Base-by-base conservation (phyloP, 2,888 invertebrate species). In the Lagria hirta region DNA sequence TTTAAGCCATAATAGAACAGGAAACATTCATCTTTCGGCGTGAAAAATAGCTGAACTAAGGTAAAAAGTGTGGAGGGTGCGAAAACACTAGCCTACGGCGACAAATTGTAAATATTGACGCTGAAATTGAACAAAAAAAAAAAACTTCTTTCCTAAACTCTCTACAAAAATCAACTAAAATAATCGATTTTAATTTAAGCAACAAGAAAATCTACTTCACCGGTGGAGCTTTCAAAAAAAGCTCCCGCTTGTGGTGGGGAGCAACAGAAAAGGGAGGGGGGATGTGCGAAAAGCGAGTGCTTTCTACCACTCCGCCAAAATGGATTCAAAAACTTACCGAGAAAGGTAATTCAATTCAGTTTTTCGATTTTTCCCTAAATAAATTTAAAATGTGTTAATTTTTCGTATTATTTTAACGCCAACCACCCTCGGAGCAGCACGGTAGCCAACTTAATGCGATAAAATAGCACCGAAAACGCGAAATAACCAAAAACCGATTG, bases 391-490 rank as follows among this genome's bases (percentile, higher is more conserved):
- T n/a, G n/a, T n/a, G n/a, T n/a, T 51, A 47, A 57, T 54, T 57
- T 55, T 55, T 54, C n/a, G n/a, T n/a, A n/a, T n/a, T 49, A 51
- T 61, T 65, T 62, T 58, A 62, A 63, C 65, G 62, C 60, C 62
- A 67, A 70, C 66, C 71, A 69, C 70, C 72, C 69, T 70, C 59
- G 61, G 62, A 69, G 69, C 60, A 66, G 64, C 71, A 72, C 72
- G 70, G 64, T 65, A 64, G 70, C 70, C 71, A 71, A 72, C 72
- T 71, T 72, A 71, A 67, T 70, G 71, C 57, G 60, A 65, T 55
- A 58, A 71, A 69, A 70, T 68, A 68, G 66, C 58, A 65, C 69
- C 65, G 69, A 69, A 66, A 70, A 69, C 69, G 65, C 65, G 69
- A 68, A 66, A 64, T 61, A 55, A 57, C 61, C 58, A 62, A 56